These are phyloP conservation scores for Dendrocopos noguchii DNA, from an alignment of 2,113 vertebrate species.

Conservation along the genomic window DNA sequence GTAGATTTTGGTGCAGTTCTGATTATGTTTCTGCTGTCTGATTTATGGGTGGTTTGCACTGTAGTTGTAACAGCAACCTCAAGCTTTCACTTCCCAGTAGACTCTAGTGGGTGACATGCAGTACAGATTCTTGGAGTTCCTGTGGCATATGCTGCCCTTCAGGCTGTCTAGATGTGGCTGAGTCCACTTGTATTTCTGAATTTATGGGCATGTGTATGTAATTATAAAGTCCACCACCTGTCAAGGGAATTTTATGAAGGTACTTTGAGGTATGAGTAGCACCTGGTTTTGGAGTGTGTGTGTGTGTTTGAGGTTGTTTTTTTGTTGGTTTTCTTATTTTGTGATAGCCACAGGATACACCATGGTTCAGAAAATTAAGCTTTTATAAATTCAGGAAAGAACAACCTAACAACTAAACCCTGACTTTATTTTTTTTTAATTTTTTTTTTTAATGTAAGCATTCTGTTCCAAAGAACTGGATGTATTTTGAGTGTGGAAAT, in stretches of 20 bases:
- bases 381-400: neutral
- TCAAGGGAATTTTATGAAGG: neutral
- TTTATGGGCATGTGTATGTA: conserved; percentile 17
- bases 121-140: neutral
- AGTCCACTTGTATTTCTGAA: conserved; percentile 14
- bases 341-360: neutral
- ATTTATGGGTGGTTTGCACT: neutral
- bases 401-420: neutral
- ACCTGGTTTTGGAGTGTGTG: neutral
- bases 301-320: too few relatives aligned
- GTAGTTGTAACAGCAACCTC: neutral
- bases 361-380: neutral
- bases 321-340: too few relatives aligned
- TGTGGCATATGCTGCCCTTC: conserved; percentile 28
- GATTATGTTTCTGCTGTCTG: neutral
- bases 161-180: conserved; percentile 8
- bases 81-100: conserved; percentile 7
- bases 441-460: neutral
- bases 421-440: neutral
- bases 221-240: conserved; percentile 20
- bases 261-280: neutral
- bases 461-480: neutral
- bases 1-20: neutral
- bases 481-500: neutral
- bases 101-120: neutral